Evolutionary conservation across 2,888 invertebrate genomes (phyloP), one percentile per base, ranked within the genome.

Genomic region (Danaus chrysippus): DNA sequence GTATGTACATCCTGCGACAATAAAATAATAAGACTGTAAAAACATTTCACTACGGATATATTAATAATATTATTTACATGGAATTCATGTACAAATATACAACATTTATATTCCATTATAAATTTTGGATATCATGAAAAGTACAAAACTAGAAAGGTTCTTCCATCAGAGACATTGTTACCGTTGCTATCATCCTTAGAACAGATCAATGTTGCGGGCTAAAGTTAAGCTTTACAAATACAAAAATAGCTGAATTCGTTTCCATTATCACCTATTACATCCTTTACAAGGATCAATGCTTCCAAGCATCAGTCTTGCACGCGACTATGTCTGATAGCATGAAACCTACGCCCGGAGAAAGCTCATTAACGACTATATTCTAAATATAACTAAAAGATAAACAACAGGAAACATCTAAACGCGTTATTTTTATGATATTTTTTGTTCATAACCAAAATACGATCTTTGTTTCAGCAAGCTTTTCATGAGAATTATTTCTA

Each of bases 241-340:
- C 69, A 85, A 84, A 87, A 86, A 84, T 86, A 86, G 79, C 80
- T 71, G 78, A 83, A 82, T 78, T 49, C 81, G 61, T 69, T 49
- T 60, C 73, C 71, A 70, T 65, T 83, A 84, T 86, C 84, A 83
- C 85, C 82, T 77, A 77, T 73, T 68, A 56, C 63, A 56, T 85
- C 89, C 89, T 89, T 89, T 79, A 76, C 61, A 88, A 89, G 89
- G 88, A 85, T 71, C 76, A 74, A 77, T 73, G 73, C 64, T 77
- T 75, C 80, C 73, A 76, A 72, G 71, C 74, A 72, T 89, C 89
- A 89, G 89, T 89, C 90, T 90, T 88, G 83, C 86, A 82, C 84
- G 86, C 87, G 81, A 83, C 68, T 67, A 61, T 55, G 64, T 62
- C 66, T 61, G 62, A 49, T 49, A 63, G 68, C 67, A 69, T 56